Conservation (phyloP, 64 coral and sea anemone species). For the Hydrozoanthus tunicans region DNA sequence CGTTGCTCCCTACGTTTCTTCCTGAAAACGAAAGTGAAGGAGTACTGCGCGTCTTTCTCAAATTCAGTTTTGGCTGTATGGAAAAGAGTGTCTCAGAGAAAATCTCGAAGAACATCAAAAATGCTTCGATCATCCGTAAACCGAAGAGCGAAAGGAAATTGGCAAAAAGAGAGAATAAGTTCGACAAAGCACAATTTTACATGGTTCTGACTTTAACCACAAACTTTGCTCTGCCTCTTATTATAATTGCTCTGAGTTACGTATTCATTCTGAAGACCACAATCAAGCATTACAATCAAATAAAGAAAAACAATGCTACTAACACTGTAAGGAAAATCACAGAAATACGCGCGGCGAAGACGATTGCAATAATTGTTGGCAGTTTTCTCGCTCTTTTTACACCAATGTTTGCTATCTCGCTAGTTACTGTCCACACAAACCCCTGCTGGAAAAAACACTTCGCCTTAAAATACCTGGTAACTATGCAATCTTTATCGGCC, state of each 20-base stretch:
- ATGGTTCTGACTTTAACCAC: background rate
- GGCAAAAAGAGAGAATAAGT: background rate
- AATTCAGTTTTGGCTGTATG: background rate
- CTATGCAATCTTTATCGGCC: background rate
- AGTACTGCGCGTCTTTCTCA: background rate
- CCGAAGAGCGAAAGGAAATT: background rate
- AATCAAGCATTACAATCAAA: conserved; percentile 18
- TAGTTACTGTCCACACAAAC: background rate
- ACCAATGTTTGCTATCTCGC: background rate
- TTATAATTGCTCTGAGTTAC: conserved; percentile 17
- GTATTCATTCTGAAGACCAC: conserved; percentile 9
- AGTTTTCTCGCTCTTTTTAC: conserved; percentile 23
- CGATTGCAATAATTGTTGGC: background rate
- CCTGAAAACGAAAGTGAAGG: background rate
- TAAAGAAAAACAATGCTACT: background rate
- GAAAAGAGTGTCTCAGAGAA: no score
- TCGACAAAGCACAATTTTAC: background rate
- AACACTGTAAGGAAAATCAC: background rate
- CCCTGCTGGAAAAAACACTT: background rate
- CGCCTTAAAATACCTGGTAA: background rate
- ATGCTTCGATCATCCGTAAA: background rate
- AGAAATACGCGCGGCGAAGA: conserved; percentile 38
- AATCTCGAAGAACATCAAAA: no score
- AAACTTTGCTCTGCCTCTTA: conserved; percentile 11
- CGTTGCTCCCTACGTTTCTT: background rate